Evolutionary conservation across 2,113 vertebrate genomes (phyloP).

Genomic region (Cyprinodon tularosa): DNA sequence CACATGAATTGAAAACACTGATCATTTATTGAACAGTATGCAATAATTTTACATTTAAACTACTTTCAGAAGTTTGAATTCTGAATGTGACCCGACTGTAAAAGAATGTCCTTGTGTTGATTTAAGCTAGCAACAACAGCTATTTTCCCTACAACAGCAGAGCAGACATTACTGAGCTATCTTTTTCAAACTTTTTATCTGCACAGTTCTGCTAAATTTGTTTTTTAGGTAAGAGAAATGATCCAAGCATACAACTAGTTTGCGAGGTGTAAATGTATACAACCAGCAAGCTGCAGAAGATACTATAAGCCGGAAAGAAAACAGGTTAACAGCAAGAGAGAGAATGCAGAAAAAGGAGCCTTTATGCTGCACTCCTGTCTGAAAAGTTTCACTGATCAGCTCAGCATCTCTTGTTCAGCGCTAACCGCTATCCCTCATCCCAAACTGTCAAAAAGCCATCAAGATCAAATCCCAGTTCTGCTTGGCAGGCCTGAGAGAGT

Average conservation of each 20-base stretch:
- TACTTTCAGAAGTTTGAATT: no score
- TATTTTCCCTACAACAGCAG: background rate
- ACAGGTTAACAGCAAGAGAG: slow-evolving; percentile 54
- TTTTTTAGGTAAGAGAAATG: background rate
- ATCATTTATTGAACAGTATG: no score
- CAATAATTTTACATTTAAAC: no score
- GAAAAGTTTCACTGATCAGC: slow-evolving; percentile 70
- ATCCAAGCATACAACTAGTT: background rate
- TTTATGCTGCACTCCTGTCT: slow-evolving; percentile 57
- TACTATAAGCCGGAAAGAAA: slow-evolving; percentile 33
- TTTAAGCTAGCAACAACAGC: background rate
- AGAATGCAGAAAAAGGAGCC: slow-evolving; percentile 45
- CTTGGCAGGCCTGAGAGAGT: slow-evolving; percentile 66
- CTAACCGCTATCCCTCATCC: slow-evolving; percentile 76
- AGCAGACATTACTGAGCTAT: background rate
- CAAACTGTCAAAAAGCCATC: slow-evolving; percentile 73
- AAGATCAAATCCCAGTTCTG: slow-evolving; percentile 70
- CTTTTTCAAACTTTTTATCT: background rate
- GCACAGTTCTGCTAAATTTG: background rate
- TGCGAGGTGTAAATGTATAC: slow-evolving; percentile 7
- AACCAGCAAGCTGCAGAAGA: slow-evolving; percentile 11
- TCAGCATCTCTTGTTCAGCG: slow-evolving; percentile 65
- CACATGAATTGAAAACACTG: no score
- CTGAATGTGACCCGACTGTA: no score
- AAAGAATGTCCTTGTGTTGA: no score